Evolutionary conservation across 2,113 vertebrate genomes (phyloP).

Genomic region (Sylvia atricapilla): DNA sequence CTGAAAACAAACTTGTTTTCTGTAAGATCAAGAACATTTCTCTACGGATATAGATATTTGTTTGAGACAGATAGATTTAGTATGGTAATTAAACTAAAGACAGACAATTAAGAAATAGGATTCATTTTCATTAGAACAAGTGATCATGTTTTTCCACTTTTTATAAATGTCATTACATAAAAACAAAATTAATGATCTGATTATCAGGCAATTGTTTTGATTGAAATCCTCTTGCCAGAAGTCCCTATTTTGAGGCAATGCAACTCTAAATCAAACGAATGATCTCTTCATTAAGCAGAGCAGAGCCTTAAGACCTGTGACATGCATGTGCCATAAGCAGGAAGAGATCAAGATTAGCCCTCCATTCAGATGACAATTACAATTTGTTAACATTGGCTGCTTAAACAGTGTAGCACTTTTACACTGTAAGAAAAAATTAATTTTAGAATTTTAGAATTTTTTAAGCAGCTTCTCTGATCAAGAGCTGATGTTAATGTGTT

Average conservation of each 20-base stretch:
- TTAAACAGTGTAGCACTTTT: background rate
- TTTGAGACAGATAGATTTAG: background rate
- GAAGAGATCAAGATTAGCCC: background rate
- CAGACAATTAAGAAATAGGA: slow-evolving; percentile 18
- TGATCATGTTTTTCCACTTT: slow-evolving; percentile 31
- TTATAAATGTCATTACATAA: slow-evolving; percentile 19
- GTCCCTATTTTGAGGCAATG: background rate
- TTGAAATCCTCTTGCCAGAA: slow-evolving; percentile 5
- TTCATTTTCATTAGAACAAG: slow-evolving; percentile 46
- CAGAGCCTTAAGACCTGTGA: background rate
- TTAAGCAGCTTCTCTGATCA: background rate
- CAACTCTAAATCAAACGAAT: background rate
- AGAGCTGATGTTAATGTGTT: background rate
- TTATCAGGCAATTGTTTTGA: slow-evolving; percentile 37
- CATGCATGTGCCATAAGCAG: background rate
- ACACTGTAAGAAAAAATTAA: background rate
- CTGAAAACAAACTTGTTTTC: background rate
- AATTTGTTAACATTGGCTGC: background rate
- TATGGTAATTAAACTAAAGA: background rate
- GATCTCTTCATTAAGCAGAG: background rate
- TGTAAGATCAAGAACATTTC: background rate
- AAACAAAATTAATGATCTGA: slow-evolving; percentile 48
- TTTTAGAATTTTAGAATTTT: background rate
- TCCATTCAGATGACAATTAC: rapidly evolving
- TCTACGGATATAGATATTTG: background rate